These are phyloP conservation scores for Philantomba maxwellii DNA, from an alignment of 2,113 vertebrate species.

Conservation along the genomic window DNA sequence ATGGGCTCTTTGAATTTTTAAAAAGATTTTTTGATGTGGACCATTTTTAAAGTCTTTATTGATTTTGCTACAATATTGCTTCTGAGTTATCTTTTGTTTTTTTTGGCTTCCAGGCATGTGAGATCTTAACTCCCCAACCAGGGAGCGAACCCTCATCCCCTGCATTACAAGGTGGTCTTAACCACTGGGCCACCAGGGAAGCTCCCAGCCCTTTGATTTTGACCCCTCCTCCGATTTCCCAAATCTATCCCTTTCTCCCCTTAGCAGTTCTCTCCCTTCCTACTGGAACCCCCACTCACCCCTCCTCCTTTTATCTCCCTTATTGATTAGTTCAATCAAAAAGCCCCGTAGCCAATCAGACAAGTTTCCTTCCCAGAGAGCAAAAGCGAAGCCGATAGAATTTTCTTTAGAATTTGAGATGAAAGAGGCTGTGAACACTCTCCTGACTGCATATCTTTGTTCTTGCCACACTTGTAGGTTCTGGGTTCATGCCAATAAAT, in stretches of 20 bases:
- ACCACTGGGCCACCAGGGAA: background rate
- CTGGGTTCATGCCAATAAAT: background rate
- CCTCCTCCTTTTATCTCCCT: background rate
- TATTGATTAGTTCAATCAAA: background rate
- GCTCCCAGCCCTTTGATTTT: background rate
- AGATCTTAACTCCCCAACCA: background rate
- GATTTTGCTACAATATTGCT: background rate
- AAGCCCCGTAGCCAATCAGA: background rate
- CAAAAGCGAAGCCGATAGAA: background rate
- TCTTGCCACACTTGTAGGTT: background rate
- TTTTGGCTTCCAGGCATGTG: background rate
- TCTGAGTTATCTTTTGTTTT: background rate
- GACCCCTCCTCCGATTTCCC: background rate
- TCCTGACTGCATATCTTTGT: background rate
- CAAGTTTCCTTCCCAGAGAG: background rate
- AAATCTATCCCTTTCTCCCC: background rate
- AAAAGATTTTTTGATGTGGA: background rate
- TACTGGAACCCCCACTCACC: background rate
- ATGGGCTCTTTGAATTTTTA: background rate
- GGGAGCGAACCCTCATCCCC: background rate
- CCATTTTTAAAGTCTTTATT: background rate
- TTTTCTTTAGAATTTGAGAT: background rate
- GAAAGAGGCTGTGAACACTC: background rate
- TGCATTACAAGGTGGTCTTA: background rate
- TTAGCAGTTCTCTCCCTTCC: background rate